Percentiles rank a stretch among this genome's conserved stretches.
Conservation (phyloP, 1,140 invertebrate species). For the Acromyrmex charruanus region DNA sequence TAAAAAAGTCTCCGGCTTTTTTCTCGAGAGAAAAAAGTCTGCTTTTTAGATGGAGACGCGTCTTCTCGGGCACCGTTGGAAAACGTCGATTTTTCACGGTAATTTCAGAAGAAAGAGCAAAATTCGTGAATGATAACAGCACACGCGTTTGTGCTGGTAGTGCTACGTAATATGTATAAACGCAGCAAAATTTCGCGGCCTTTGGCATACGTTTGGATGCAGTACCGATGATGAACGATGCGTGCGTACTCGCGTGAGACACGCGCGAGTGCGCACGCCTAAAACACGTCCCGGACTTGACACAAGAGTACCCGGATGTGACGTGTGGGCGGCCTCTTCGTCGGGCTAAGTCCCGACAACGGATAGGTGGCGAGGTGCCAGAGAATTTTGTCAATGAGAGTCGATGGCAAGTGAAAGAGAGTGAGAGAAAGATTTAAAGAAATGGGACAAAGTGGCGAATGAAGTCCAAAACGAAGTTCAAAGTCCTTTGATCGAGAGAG, state of each 20-base stretch:
- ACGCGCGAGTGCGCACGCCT: slow-evolving; percentile 44
- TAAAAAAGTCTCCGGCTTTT: slow-evolving; percentile 18
- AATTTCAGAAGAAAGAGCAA: slow-evolving; percentile 28
- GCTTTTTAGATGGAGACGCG: slow-evolving; percentile 54
- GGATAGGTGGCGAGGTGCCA: slow-evolving; percentile 61
- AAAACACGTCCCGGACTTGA: slow-evolving; percentile 75
- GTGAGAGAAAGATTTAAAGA: not conserved
- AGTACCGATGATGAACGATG: slow-evolving; percentile 77
- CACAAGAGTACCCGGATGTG: slow-evolving; percentile 69
- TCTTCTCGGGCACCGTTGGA: slow-evolving; percentile 56
- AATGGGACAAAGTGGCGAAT: not conserved
- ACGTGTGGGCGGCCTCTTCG: slow-evolving; percentile 64
- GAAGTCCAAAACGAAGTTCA: slow-evolving; percentile 25
- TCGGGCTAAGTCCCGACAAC: slow-evolving; percentile 59
- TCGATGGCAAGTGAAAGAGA: not conserved
- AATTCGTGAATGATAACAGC: slow-evolving; percentile 40
- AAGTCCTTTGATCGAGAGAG: slow-evolving; percentile 9
- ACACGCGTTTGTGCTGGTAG: slow-evolving; percentile 57
- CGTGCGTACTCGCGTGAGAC: slow-evolving; percentile 16
- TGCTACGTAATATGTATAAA: slow-evolving; percentile 25
- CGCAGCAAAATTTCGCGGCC: slow-evolving; percentile 79
- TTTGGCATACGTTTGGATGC: slow-evolving; percentile 84
- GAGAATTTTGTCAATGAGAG: slow-evolving; percentile 37
- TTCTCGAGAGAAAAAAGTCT: not conserved
- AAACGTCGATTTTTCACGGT: slow-evolving; percentile 52